Evolutionary conservation across 2,888 invertebrate species (phyloP).

Genomic region (Plutella xylostella): DNA sequence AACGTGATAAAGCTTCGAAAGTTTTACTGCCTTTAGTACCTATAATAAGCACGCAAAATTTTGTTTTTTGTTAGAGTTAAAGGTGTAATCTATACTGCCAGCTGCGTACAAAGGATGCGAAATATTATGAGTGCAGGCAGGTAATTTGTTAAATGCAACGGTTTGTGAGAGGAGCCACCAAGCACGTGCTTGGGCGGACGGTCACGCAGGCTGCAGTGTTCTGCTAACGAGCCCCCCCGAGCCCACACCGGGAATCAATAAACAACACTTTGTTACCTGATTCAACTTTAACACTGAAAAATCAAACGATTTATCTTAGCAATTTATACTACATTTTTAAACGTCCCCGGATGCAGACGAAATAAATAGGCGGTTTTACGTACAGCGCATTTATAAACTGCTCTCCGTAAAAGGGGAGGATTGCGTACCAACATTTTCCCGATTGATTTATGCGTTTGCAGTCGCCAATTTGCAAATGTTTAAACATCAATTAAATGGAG

Average conservation of each 20-base stretch:
- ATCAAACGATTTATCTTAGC: conserved; percentile 40
- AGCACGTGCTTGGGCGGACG: conserved; percentile 2
- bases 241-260: conserved; percentile 33
- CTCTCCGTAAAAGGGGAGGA: conserved; percentile 18
- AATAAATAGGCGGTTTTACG: conserved; percentile 25
- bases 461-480: conserved; percentile 43
- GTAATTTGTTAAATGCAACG: conserved; percentile 10
- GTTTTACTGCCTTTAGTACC: background rate
- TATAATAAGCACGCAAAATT: background rate
- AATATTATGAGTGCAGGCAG: conserved; percentile 2
- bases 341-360: conserved; percentile 15
- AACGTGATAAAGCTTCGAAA: conserved; percentile 1
- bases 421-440: conserved; percentile 20
- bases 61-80: background rate
- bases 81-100: background rate
- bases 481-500: conserved; percentile 38
- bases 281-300: conserved; percentile 46
- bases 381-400: conserved; percentile 23
- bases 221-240: conserved; percentile 33
- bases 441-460: conserved; percentile 40
- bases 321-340: conserved; percentile 32
- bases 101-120: background rate
- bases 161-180: background rate
- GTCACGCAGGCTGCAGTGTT: conserved; percentile 6
- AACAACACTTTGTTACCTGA: conserved; percentile 38